A percentile compares a stretch with the other conserved stretches of the same genome.
phyloP scores from a whole-genome alignment of 1,140 invertebrate genomes.

The Scaptomyza hsui region DNA sequence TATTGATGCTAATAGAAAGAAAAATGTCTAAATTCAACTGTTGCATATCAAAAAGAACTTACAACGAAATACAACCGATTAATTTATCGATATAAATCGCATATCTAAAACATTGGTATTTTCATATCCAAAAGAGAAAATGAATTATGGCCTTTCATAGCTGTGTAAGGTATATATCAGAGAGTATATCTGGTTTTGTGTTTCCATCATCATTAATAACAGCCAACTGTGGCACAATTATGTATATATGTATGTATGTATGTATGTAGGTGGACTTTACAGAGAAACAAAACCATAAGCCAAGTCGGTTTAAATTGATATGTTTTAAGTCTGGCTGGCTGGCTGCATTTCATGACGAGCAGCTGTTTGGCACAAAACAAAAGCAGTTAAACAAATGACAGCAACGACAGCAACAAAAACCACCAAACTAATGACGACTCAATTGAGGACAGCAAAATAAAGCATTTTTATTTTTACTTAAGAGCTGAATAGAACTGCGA shows the following conservation, averaged over 20 bases:
- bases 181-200: background rate
- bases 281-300: constrained; percentile 9
- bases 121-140: too few species aligned
- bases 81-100: too few species aligned
- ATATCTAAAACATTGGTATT: too few species aligned
- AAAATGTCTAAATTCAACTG: too few species aligned
- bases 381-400: constrained; percentile 63
- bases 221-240: constrained; percentile 3
- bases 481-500: constrained; percentile 40
- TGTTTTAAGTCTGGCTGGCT: constrained; percentile 4
- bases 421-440: constrained; percentile 62
- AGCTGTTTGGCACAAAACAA: constrained; percentile 72
- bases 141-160: too few species aligned
- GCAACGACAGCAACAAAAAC: constrained; percentile 30
- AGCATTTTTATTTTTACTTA: constrained; percentile 15
- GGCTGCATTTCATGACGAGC: constrained; percentile 59
- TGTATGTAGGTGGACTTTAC: constrained; percentile 3
- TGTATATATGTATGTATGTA: background rate
- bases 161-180: background rate
- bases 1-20: background rate
- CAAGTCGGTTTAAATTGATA: background rate
- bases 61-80: too few species aligned
- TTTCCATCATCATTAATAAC: background rate
- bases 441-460: constrained; percentile 50
- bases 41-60: too few species aligned